Percentiles rank a stretch among this genome's conserved stretches.
phyloP scores from a whole-genome alignment of 2,888 invertebrate genomes.

The Limnephilus auricula region DNA sequence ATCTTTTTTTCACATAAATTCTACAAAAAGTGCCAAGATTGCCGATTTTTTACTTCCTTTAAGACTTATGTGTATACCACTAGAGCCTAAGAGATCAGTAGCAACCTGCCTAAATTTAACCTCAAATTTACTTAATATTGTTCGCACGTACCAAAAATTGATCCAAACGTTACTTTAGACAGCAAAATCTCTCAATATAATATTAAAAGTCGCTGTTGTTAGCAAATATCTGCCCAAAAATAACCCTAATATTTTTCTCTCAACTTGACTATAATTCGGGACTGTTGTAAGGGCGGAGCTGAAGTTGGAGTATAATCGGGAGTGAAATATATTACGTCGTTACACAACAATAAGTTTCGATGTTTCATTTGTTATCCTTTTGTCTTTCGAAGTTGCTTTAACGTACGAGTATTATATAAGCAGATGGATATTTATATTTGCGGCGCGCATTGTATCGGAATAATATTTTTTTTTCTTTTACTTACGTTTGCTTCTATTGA shows the following conservation, averaged over 20 bases:
- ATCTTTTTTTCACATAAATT: too few relatives aligned
- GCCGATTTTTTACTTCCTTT: too few relatives aligned
- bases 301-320: neutral
- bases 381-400: conserved; percentile 11
- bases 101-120: too few relatives aligned
- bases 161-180: neutral
- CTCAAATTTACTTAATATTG: neutral
- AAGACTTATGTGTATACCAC: too few relatives aligned
- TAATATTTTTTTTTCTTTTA: neutral
- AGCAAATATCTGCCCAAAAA: too few relatives aligned
- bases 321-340: conserved; percentile 22
- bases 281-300: neutral
- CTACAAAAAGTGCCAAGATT: too few relatives aligned
- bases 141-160: neutral
- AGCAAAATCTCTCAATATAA: neutral
- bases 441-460: neutral
- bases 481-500: conserved; percentile 10
- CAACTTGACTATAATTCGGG: neutral
- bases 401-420: neutral
- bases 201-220: too few relatives aligned
- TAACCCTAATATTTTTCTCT: neutral
- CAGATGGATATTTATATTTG: conserved; percentile 28
- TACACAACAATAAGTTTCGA: neutral
- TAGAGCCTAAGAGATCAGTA: too few relatives aligned
- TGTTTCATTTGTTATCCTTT: conserved; percentile 35